phyloP scores from a whole-genome alignment of 1,140 invertebrate species.

The Cotesia chilonis region DNA sequence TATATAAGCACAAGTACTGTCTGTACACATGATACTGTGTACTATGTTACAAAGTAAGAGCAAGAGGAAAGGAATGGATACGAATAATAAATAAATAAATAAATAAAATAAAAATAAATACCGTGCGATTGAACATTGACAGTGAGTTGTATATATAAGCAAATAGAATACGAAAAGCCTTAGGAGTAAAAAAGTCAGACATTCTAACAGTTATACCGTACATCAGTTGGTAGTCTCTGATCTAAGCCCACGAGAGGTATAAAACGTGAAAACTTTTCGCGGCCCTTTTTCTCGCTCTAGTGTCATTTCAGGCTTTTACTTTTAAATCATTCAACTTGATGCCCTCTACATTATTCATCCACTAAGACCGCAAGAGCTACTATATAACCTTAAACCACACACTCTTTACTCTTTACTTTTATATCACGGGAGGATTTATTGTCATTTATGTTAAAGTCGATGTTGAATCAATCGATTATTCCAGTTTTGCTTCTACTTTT shows the following conservation, averaged over 20 bases:
- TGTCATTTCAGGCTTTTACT: constrained; percentile 58
- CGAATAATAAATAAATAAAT: neutral
- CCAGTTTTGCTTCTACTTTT: neutral
- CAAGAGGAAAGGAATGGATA: too few species aligned
- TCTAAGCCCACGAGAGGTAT: constrained; percentile 5
- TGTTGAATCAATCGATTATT: neutral
- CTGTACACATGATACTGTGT: neutral
- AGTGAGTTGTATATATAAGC: too few species aligned
- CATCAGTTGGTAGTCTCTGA: neutral
- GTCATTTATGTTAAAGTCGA: neutral
- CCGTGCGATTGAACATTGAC: too few species aligned
- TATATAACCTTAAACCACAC: constrained; percentile 39
- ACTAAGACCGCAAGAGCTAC: constrained; percentile 53
- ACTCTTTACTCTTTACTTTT: constrained; percentile 20
- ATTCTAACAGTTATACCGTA: too few species aligned
- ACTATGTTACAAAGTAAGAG: too few species aligned
- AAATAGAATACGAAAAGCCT: neutral
- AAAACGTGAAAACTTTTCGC: constrained; percentile 52
- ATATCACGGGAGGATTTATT: neutral
- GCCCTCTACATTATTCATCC: constrained; percentile 61
- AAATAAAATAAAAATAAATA: neutral
- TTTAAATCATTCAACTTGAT: constrained; percentile 62
- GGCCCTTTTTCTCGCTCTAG: constrained; percentile 30
- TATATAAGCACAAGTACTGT: neutral
- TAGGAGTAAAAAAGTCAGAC: neutral